Conservation (phyloP, 2,797 vertebrate species). For the Microctenopoma lineatum region DNA sequence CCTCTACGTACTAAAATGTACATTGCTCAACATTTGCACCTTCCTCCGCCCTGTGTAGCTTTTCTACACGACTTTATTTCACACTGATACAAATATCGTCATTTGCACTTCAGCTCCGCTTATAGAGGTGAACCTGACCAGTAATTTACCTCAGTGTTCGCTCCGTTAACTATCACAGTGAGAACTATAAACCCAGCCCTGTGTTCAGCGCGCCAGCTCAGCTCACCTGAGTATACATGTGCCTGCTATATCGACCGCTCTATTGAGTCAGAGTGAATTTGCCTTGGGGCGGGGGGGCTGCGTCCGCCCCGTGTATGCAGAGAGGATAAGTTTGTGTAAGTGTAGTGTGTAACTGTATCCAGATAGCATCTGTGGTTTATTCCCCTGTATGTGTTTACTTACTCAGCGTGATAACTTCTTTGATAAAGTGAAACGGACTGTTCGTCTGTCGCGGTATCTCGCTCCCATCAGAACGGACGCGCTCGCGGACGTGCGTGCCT, state of each 20-base stretch:
- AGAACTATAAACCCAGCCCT: slow-evolving; percentile 57
- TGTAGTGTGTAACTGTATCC: slow-evolving; percentile 43
- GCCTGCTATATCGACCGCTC: slow-evolving; percentile 70
- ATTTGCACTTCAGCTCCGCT: slow-evolving; percentile 26
- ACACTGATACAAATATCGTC: slow-evolving; percentile 23
- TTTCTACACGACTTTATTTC: slow-evolving; percentile 11
- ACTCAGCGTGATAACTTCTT: slow-evolving; percentile 67
- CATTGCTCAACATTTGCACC: neutral
- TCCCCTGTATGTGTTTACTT: slow-evolving; percentile 70
- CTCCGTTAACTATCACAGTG: slow-evolving; percentile 62
- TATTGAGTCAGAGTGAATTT: slow-evolving; percentile 61
- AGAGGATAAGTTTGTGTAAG: slow-evolving; percentile 55
- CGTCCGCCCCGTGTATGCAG: slow-evolving; percentile 4
- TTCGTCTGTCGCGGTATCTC: slow-evolving; percentile 69
- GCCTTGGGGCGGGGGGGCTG: slow-evolving; percentile 37
- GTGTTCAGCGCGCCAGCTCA: slow-evolving; percentile 61
- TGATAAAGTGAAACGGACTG: slow-evolving; percentile 67
- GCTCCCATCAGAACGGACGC: slow-evolving; percentile 27
- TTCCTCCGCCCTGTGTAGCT: neutral
- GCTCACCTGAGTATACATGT: slow-evolving; percentile 72
- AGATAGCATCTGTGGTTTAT: slow-evolving; percentile 68
- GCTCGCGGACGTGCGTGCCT: too few species aligned
- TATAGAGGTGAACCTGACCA: slow-evolving; percentile 26
- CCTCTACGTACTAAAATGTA: neutral
- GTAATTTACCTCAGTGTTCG: slow-evolving; percentile 50